Evolutionary conservation across 2,797 vertebrate species (phyloP).

Genomic region (Spondyliosoma cantharus): DNA sequence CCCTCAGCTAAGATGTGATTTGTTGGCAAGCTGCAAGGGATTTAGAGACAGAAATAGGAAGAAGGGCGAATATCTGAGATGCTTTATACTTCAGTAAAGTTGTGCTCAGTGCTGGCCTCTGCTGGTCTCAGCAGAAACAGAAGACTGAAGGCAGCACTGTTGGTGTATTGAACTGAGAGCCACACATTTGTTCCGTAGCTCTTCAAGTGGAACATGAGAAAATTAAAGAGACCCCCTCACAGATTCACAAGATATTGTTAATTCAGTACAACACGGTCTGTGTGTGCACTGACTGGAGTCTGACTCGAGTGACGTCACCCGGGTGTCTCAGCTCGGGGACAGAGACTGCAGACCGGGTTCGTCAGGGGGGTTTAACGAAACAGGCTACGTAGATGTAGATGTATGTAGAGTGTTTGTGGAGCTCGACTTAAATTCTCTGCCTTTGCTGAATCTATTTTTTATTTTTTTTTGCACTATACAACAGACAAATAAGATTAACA

Average conservation of each 20-base stretch:
- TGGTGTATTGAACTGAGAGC: no score
- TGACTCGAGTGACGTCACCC: background rate
- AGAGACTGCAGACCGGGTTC: constrained; percentile 6
- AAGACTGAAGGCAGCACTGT: background rate
- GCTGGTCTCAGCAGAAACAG: constrained; percentile 15
- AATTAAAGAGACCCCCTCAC: background rate
- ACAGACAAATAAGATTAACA: no score
- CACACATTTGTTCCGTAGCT: background rate
- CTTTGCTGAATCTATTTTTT: background rate
- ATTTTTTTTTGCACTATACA: no score
- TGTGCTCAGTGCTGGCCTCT: constrained; percentile 9
- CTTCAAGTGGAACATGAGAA: background rate
- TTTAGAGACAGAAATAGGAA: background rate
- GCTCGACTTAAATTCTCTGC: background rate
- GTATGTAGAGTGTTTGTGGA: constrained; percentile 1
- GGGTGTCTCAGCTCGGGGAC: background rate
- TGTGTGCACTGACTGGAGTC: background rate
- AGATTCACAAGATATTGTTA: background rate
- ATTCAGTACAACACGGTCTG: background rate
- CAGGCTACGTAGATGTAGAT: background rate
- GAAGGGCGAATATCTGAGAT: background rate
- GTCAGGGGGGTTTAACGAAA: background rate
- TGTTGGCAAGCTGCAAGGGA: background rate
- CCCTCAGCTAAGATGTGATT: no score
- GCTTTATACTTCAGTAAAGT: background rate